Base-by-base conservation (phyloP, 2,888 invertebrate species). In the Pheosia tremula region DNA sequence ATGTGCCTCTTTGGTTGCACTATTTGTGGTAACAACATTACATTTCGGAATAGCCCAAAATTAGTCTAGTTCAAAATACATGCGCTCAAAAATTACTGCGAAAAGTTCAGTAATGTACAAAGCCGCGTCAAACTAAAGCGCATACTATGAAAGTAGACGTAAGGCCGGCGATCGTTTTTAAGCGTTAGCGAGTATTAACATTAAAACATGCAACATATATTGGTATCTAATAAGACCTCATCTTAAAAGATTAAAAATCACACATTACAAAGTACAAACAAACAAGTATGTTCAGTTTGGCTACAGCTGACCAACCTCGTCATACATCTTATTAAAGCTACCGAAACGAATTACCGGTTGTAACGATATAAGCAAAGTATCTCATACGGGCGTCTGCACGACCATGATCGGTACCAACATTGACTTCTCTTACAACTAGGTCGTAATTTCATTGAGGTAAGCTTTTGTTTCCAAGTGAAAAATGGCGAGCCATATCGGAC, bases 91-190 rank as follows among this genome's bases (percentile, higher is more conserved):
- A 78, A 76, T 72, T 71, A 70, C 72, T 69, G 66, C 68, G 67
- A 69, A 71, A 73, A 76, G 73, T 78, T 66, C 72, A 72, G 72
- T 72, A 80, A 78, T 80, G 74, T 69, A 71, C 68, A 78, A 75
- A 77, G 69, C 71, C 65, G 66, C 62, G 72, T 70, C 64, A 67
- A 72, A 67, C 69, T 66, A 67, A 72, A 72, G 65, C 64, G 67
- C 69, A 71, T 72, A 67, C 71, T 74, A 71, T 71, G 68, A 70
- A 70, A 59, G 71, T 57, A 56, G 52, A 58, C 49, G 58, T 60
- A 61, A 71, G 71, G 59, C 59, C 11, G 47, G 58, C 41, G 66
- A 55, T 61, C 60, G 67, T 59, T 59, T 57, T 66, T 59, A 59
- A 68, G 63, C 60, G 59, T 60, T 61, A 66, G 61, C 56, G 64